These are phyloP conservation scores for Homalodisca vitripennis DNA, from an alignment of 1,140 invertebrate genomes.

Conservation along the genomic window DNA sequence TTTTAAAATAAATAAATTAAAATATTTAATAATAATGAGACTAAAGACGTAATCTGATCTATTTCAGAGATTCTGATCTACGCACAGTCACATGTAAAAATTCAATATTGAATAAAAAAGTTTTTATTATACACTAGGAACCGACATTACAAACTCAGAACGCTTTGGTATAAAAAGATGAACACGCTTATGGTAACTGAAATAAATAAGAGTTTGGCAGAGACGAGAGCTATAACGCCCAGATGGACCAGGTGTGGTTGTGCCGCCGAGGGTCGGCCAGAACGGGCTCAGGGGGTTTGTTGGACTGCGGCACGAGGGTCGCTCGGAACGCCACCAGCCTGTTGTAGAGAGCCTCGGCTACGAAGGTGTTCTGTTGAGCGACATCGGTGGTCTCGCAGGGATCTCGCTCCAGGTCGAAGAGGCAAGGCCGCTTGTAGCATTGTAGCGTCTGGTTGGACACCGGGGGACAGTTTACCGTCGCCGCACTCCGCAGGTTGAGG, in stretches of 20 bases:
- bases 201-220: constrained; percentile 16
- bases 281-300: constrained; percentile 47
- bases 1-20: too few relatives aligned
- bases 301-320: constrained; percentile 46
- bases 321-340: constrained; percentile 48
- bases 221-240: constrained; percentile 39
- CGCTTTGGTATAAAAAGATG: constrained; percentile 5
- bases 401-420: constrained; percentile 63
- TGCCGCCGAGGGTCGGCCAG: constrained; percentile 50
- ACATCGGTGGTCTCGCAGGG: constrained; percentile 67
- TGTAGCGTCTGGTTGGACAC: constrained; percentile 20
- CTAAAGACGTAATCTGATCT: too few relatives aligned
- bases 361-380: constrained; percentile 48
- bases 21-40: too few relatives aligned
- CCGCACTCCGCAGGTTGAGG: constrained; percentile 45
- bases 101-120: background rate
- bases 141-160: background rate
- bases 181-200: constrained; percentile 22
- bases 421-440: constrained; percentile 51
- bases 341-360: constrained; percentile 48
- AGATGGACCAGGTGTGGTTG: constrained; percentile 53
- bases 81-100: too few relatives aligned
- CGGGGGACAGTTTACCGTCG: constrained; percentile 46
- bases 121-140: constrained; percentile 7
- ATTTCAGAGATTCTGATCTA: too few relatives aligned